phyloP scores from a whole-genome alignment of 2,888 invertebrate genomes.

The Agrilus biguttatus region DNA sequence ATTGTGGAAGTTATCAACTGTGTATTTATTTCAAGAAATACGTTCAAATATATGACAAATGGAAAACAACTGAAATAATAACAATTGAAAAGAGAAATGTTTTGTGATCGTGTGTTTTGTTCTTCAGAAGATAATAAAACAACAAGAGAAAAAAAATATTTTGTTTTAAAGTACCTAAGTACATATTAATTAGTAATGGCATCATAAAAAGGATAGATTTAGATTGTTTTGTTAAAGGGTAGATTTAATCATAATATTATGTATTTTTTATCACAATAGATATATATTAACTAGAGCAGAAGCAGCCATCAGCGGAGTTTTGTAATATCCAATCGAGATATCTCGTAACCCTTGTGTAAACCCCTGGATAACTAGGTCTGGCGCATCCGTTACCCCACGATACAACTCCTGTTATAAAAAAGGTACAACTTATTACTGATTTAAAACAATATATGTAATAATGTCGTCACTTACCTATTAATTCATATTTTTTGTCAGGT shows the following conservation, averaged over 20 bases:
- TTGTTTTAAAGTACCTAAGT: too few relatives aligned
- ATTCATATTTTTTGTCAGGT: conserved; percentile 58
- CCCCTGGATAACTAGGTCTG: conserved; percentile 69
- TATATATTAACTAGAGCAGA: conserved; percentile 46
- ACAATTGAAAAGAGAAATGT: too few relatives aligned
- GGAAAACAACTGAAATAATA: too few relatives aligned
- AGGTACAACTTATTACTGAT: not conserved
- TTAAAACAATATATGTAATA: not conserved
- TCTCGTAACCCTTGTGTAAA: conserved; percentile 70
- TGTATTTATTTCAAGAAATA: too few relatives aligned
- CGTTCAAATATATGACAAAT: too few relatives aligned
- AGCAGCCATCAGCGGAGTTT: conserved; percentile 69
- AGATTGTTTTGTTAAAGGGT: too few relatives aligned
- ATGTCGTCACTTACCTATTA: conserved; percentile 46
- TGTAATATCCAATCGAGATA: conserved; percentile 70
- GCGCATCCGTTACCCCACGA: conserved; percentile 88
- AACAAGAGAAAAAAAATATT: too few relatives aligned
- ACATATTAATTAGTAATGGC: too few relatives aligned
- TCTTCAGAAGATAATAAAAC: too few relatives aligned
- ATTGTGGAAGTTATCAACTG: too few relatives aligned
- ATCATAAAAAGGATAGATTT: not conserved
- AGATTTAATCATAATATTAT: too few relatives aligned
- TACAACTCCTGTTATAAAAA: conserved; percentile 45
- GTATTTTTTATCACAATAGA: not conserved
- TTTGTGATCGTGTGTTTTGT: too few relatives aligned